Evolutionary conservation across 2,797 vertebrate species (phyloP).

Genomic region (Spheniscus humboldti): DNA sequence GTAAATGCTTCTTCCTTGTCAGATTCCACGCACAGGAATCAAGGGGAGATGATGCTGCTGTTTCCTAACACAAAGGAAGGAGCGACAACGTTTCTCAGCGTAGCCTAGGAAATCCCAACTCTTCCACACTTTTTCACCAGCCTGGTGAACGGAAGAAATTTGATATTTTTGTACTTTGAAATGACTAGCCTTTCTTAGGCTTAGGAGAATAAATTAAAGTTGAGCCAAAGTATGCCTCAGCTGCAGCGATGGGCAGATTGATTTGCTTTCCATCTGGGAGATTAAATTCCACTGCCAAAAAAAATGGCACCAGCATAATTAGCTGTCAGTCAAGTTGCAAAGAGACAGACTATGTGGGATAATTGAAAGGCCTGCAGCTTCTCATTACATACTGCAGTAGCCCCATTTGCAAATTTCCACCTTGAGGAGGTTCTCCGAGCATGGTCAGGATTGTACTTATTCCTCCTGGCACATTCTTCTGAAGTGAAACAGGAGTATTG

Average conservation of each 20-base stretch:
- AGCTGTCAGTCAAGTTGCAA: constrained; percentile 80
- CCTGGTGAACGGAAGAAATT: constrained; percentile 77
- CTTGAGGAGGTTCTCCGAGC: constrained; percentile 48
- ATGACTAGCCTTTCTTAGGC: constrained; percentile 80
- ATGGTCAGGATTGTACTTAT: background rate
- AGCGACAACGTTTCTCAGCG: background rate
- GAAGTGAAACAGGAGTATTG: background rate
- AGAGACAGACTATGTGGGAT: constrained; percentile 59
- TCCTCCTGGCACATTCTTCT: constrained; percentile 22
- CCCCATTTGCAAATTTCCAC: constrained; percentile 68
- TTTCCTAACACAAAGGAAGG: constrained; percentile 28
- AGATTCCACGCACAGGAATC: constrained; percentile 50
- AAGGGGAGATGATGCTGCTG: constrained; percentile 47
- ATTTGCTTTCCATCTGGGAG: constrained; percentile 93
- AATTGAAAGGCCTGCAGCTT: constrained; percentile 77
- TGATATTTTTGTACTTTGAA: constrained; percentile 83
- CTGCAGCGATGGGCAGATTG: constrained; percentile 86
- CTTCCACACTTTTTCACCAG: constrained; percentile 66
- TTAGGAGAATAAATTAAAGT: constrained; percentile 92
- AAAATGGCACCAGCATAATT: constrained; percentile 81
- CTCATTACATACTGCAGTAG: constrained; percentile 72
- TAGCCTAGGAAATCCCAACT: constrained; percentile 58
- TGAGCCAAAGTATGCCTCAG: constrained; percentile 83
- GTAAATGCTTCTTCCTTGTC: constrained; percentile 34
- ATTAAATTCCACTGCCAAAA: constrained; percentile 83